Conservation (phyloP, 1,140 invertebrate genomes). For the Stegodyphus mimosarum region DNA sequence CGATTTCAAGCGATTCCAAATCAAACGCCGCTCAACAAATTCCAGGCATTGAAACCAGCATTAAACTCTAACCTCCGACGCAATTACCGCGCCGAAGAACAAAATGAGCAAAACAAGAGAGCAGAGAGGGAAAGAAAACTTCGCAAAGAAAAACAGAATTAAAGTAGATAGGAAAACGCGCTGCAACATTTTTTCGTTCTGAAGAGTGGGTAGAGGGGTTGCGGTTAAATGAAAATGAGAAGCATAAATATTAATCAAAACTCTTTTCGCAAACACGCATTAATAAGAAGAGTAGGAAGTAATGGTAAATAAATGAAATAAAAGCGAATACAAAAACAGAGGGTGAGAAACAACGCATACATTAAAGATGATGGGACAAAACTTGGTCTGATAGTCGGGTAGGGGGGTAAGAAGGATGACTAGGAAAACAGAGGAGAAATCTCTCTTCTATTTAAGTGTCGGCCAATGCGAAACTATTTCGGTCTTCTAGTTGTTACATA, state of each 20-base stretch:
- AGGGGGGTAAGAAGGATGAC: neutral
- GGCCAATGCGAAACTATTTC: constrained; percentile 41
- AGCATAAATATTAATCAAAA: constrained; percentile 56
- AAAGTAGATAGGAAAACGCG: neutral
- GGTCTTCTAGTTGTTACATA: constrained; percentile 2
- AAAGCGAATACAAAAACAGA: constrained; percentile 3
- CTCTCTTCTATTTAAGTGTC: constrained; percentile 10
- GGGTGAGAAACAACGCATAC: constrained; percentile 13
- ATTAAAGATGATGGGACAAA: constrained; percentile 42
- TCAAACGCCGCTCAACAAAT: no score
- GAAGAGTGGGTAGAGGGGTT: no score
- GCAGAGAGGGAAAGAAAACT: neutral
- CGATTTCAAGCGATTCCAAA: no score
- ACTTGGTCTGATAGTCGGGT: neutral
- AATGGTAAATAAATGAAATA: constrained; percentile 47
- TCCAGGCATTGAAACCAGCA: no score
- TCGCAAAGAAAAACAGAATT: neutral
- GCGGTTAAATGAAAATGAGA: constrained; percentile 42
- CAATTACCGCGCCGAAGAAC: neutral
- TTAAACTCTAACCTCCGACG: neutral
- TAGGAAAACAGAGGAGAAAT: neutral
- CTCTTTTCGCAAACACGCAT: neutral
- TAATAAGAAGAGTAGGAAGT: constrained; percentile 24
- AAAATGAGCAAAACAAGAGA: neutral
- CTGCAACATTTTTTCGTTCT: no score